Evolutionary conservation across 2,797 vertebrate genomes (phyloP).

Genomic region (Clarias fuscus): DNA sequence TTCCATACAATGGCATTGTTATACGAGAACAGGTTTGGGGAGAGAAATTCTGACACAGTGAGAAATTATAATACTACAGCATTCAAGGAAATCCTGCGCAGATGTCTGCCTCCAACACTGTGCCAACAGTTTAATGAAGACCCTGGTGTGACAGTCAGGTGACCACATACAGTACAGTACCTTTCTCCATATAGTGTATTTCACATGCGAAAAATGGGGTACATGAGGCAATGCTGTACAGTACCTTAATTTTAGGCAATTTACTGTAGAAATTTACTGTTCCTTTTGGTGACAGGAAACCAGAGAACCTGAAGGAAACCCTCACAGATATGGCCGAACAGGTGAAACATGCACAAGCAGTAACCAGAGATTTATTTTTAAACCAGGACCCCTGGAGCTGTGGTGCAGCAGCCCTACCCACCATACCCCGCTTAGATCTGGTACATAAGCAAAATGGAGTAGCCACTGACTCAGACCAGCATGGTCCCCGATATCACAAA

Average conservation of each 20-base stretch:
- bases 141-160: background rate
- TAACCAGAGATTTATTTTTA: background rate
- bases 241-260: background rate
- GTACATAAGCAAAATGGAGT: background rate
- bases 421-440: background rate
- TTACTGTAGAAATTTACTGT: background rate
- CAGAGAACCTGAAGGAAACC: background rate
- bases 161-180: background rate
- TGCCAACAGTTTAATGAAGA: too few species aligned
- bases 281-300: background rate
- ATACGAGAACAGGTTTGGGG: too few species aligned
- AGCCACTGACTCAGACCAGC: background rate
- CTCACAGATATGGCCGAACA: background rate
- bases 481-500: background rate
- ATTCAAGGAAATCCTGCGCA: too few species aligned
- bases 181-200: background rate
- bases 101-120: too few species aligned
- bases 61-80: too few species aligned
- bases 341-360: background rate
- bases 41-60: too few species aligned
- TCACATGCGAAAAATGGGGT: background rate
- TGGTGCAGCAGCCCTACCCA: background rate
- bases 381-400: too few species aligned
- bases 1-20: too few species aligned
- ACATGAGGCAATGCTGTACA: background rate